A percentile compares a stretch with the other conserved stretches of the same genome.
Evolutionary conservation across 2,888 invertebrate genomes (phyloP).

Genomic region (Pristionchus arcanus): DNA sequence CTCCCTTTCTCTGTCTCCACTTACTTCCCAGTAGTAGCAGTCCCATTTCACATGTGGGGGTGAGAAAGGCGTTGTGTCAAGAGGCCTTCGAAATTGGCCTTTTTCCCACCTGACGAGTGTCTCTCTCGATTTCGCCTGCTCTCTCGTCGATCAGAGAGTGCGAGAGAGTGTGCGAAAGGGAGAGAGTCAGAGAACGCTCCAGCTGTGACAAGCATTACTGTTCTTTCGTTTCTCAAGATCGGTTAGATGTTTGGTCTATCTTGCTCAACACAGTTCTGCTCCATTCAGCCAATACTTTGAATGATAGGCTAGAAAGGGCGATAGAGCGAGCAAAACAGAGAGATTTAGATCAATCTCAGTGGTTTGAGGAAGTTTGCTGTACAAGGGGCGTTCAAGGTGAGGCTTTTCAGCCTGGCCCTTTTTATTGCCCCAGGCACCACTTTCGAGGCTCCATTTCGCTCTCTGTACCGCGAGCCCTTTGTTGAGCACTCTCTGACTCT

Average conservation of each 20-base stretch:
- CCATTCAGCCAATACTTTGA: background rate
- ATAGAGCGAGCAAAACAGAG: background rate
- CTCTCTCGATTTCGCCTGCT: background rate
- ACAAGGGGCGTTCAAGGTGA: background rate
- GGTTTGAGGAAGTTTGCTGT: constrained; percentile 13
- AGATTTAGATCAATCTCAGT: background rate
- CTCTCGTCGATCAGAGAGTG: too few species aligned
- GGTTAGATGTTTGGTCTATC: background rate
- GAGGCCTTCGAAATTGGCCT: constrained; percentile 1
- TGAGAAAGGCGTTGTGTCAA: constrained; percentile 15
- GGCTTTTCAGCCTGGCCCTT: background rate
- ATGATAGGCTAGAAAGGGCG: background rate
- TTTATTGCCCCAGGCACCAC: constrained; percentile 27
- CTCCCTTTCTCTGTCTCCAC: constrained; percentile 46
- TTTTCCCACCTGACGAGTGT: background rate
- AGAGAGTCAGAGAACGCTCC: too few species aligned
- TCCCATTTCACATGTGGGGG: background rate
- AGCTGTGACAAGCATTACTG: too few species aligned
- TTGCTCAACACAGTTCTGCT: background rate
- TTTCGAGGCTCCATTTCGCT: constrained; percentile 1
- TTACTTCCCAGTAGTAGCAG: constrained; percentile 57
- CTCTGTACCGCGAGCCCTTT: constrained; percentile 4
- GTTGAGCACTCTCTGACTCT: constrained; percentile 11
- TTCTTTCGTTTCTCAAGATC: too few species aligned
- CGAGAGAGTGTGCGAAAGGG: too few species aligned